A percentile compares a stretch with the other conserved stretches of the same genome.
Evolutionary conservation across 2,113 vertebrate species (phyloP).

Genomic region (Ovibos moschatus): DNA sequence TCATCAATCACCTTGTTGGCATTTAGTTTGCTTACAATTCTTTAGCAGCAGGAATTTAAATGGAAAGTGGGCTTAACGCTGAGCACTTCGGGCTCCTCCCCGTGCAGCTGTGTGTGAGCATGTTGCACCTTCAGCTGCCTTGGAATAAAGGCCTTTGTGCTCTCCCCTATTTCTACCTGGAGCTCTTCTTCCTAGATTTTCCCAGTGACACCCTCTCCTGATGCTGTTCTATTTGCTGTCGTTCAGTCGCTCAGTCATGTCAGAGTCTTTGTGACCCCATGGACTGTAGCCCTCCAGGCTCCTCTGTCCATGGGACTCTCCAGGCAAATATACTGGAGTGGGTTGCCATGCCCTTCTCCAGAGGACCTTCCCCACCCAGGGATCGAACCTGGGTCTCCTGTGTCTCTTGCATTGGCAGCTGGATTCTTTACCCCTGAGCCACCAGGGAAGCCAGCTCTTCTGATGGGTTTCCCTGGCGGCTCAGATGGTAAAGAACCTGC

Average conservation of each 20-base stretch:
- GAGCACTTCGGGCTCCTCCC: fast-evolving
- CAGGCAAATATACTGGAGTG: not conserved
- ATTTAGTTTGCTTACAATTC: not conserved
- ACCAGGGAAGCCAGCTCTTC: not conserved
- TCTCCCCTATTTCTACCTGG: not conserved
- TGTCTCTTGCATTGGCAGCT: not conserved
- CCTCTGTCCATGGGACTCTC: not conserved
- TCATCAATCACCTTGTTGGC: not conserved
- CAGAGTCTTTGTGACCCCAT: not conserved
- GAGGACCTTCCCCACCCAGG: not conserved
- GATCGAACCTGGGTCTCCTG: not conserved
- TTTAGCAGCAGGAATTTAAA: not conserved
- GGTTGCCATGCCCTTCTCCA: not conserved
- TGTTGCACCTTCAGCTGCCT: fast-evolving
- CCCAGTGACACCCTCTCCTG: not conserved
- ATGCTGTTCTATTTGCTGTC: fast-evolving
- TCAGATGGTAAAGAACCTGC: not conserved
- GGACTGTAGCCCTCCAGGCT: not conserved
- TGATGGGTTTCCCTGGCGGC: not conserved
- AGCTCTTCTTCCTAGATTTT: not conserved
- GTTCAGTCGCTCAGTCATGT: fast-evolving
- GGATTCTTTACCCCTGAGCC: not conserved
- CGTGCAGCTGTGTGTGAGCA: fast-evolving
- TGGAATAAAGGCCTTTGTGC: not conserved
- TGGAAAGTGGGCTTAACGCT: too few species aligned